Conservation (phyloP, 2,113 vertebrate genomes). For the Malaclemys terrapin region DNA sequence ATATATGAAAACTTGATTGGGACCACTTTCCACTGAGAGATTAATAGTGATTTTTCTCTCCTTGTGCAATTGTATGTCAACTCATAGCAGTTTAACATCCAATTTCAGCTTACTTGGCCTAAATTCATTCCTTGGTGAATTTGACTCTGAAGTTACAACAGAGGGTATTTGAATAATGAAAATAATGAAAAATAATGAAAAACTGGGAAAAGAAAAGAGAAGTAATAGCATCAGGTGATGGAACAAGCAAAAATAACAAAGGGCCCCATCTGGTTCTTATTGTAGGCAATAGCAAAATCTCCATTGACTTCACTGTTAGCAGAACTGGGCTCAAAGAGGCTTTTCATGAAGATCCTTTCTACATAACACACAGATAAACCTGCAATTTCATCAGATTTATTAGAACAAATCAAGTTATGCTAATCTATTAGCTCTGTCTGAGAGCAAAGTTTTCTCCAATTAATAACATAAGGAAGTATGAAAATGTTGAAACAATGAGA, state of each 20-base stretch:
- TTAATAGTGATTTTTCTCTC: not conserved
- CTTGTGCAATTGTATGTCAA: not conserved
- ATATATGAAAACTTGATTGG: not conserved
- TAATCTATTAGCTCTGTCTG: conserved; percentile 66
- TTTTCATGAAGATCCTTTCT: not conserved
- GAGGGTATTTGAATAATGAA: not conserved
- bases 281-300: not conserved
- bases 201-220: not conserved
- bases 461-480: conserved; percentile 61
- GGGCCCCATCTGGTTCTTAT: not conserved
- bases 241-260: not conserved
- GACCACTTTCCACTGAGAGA: not conserved
- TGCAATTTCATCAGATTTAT: conserved; percentile 65
- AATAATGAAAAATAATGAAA: not conserved
- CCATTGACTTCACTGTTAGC: conserved; percentile 1
- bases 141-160: not conserved
- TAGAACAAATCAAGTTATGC: conserved; percentile 66
- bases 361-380: not conserved
- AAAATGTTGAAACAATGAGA: conserved; percentile 71
- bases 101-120: not conserved
- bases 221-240: not conserved
- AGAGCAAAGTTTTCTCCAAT: conserved; percentile 58
- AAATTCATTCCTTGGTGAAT: not conserved
- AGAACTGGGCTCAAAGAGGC: not conserved
- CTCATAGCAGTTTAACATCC: not conserved